These are phyloP conservation scores for Ceratina japonica DNA, from an alignment of 1,140 invertebrate species.

Conservation along the genomic window DNA sequence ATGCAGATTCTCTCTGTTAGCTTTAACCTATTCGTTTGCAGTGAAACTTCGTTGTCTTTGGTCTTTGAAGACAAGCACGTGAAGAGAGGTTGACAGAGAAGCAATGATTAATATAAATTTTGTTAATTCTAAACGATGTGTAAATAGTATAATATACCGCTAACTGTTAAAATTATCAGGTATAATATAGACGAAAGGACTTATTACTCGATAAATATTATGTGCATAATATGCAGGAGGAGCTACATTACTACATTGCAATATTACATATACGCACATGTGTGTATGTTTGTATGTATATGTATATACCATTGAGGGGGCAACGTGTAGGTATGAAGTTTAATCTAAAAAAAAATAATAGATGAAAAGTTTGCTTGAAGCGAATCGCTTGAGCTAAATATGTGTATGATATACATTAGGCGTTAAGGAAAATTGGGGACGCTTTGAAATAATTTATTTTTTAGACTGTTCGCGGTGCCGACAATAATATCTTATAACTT, in stretches of 20 bases:
- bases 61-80: constrained; percentile 25
- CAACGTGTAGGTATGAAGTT: constrained; percentile 35
- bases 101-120: constrained; percentile 24
- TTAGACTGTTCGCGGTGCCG: constrained; percentile 32
- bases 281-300: constrained; percentile 44
- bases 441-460: constrained; percentile 44
- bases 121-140: constrained; percentile 4
- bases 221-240: background rate
- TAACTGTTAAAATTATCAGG: background rate
- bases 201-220: constrained; percentile 7
- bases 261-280: constrained; percentile 28
- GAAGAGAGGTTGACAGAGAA: constrained; percentile 30
- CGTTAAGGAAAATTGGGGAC: constrained; percentile 1
- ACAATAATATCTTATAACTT: constrained; percentile 58
- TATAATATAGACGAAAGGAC: background rate
- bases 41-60: background rate
- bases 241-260: constrained; percentile 5
- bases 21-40: background rate
- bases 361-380: background rate
- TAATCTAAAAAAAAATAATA: constrained; percentile 36
- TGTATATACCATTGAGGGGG: constrained; percentile 32
- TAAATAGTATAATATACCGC: constrained; percentile 16
- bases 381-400: background rate
- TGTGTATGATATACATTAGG: constrained; percentile 19
- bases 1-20: background rate